Conservation (phyloP, 1,140 invertebrate species). For the Vollenhovia emeryi region DNA sequence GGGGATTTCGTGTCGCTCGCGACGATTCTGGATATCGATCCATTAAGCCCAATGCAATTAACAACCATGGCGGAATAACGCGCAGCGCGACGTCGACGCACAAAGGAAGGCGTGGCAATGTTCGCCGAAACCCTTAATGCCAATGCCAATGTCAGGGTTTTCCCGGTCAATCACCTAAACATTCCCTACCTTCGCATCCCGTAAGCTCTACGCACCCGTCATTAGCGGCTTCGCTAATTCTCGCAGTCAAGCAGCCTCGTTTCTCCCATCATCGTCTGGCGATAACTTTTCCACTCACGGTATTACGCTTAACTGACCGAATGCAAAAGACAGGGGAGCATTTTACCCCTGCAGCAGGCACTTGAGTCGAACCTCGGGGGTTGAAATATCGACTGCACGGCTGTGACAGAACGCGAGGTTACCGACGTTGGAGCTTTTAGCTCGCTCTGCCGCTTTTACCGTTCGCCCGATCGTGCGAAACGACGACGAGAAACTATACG, state of each 20-base stretch:
- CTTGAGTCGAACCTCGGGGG: constrained; percentile 10
- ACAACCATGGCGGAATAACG: constrained; percentile 48
- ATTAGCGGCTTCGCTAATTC: constrained; percentile 8
- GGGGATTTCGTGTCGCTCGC: constrained; percentile 9
- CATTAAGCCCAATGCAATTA: constrained; percentile 50
- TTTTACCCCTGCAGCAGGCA: constrained; percentile 38
- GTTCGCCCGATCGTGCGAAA: neutral
- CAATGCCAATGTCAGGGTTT: constrained; percentile 83
- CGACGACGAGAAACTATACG: neutral
- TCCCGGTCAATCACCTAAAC: constrained; percentile 70
- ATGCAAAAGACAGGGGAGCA: neutral
- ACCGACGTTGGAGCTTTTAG: constrained; percentile 53
- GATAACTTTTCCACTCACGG: constrained; percentile 47
- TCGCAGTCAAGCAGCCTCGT: too few species aligned
- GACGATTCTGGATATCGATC: constrained; percentile 44
- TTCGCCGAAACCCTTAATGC: constrained; percentile 77
- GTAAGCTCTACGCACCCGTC: neutral
- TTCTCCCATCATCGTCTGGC: neutral
- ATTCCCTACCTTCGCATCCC: neutral
- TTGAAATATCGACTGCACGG: constrained; percentile 47
- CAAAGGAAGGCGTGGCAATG: constrained; percentile 75
- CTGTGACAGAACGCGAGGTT: constrained; percentile 52
- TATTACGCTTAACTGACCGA: neutral
- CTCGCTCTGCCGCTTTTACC: constrained; percentile 31
- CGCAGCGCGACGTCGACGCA: constrained; percentile 58